Base-by-base conservation (phyloP, 2,113 vertebrate genomes). In the Pterocles gutturalis region DNA sequence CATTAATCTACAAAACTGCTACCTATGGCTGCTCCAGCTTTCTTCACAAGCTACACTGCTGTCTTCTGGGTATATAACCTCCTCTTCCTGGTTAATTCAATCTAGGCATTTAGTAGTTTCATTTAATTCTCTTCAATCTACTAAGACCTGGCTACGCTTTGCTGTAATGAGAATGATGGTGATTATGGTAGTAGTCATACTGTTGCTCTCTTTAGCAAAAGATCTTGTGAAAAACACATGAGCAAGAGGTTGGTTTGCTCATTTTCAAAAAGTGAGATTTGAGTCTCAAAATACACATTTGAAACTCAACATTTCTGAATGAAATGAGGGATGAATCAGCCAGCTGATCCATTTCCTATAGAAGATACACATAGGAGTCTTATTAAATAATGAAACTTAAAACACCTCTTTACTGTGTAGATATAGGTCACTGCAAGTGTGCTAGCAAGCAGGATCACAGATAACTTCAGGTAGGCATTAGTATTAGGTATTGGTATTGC, bases 1-100 rank as follows among this genome's bases (percentile, higher is more conserved):
- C 17, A 4, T 46, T 88, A 7, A 36, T 70, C 51, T 70, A 36
- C 21, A 28, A 41, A 87, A 64, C 38, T 18, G 15, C 29, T 43
- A 26, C 34, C 13, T 67, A 1, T 36, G 38, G 17, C 17, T 0
- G 0, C 9, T 14, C 24, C n/a, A 26, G 11, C 9, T 46, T 82
- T 43, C 29, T 46, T 66, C 46, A 75, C 46, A 70, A 62, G 70
- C 43, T 31, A 4, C 19, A 10, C 25, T 28, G 17, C 49, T 64
- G 2, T 76, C 4, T 67, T 60, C 28, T 49, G 55, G 64, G 46
- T 10, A 78, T 36, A 46, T 25, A 55, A 51, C 25, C 18, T 60
- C 2, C 12, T 65, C 17, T 75, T 87, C 15, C 31, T 43, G 4
- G 7, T 60, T 66, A 25, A 66, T 54, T 61, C 62, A 61, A 0